A percentile compares a stretch with the other conserved stretches of the same genome.
phyloP scores from a whole-genome alignment of 1,140 invertebrate genomes.

The Phortica variegata region DNA sequence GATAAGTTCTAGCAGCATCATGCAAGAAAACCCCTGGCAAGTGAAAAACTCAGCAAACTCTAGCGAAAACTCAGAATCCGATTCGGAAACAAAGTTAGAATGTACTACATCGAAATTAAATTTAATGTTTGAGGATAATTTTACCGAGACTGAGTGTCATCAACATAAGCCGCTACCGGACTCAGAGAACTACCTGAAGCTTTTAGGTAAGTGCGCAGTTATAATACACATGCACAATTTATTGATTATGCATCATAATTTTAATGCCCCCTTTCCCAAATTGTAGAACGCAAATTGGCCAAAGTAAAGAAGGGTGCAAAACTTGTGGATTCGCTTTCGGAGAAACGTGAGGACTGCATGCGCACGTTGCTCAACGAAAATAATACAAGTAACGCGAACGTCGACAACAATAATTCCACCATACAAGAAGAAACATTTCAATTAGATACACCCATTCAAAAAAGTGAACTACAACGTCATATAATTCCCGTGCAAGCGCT shows the following conservation, averaged over 20 bases:
- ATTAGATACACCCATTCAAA: slow-evolving; percentile 55
- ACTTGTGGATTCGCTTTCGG: slow-evolving; percentile 57
- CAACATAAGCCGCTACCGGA: slow-evolving; percentile 54
- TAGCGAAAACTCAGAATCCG: neutral
- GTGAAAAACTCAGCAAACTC: neutral
- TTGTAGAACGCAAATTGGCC: slow-evolving; percentile 59
- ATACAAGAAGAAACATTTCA: slow-evolving; percentile 41
- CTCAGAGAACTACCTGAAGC: slow-evolving; percentile 44
- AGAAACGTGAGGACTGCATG: slow-evolving; percentile 59
- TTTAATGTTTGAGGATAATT: neutral
- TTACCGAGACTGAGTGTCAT: slow-evolving; percentile 8
- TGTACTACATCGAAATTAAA: neutral
- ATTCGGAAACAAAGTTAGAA: neutral
- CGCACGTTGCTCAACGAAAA: slow-evolving; percentile 48
- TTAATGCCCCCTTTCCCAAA: neutral
- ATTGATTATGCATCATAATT: neutral
- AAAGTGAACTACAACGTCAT: slow-evolving; percentile 52
- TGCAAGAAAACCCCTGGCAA: neutral
- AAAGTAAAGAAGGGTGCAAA: slow-evolving; percentile 58
- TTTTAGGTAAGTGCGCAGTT: slow-evolving; percentile 26
- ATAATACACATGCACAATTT: neutral
- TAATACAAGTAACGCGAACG: slow-evolving; percentile 18
- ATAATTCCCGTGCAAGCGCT: slow-evolving; percentile 58
- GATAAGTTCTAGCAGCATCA: too few relatives aligned
- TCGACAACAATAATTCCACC: too few relatives aligned